A percentile compares a stretch with the other conserved stretches of the same genome.
Conservation (phyloP, 2,113 vertebrate genomes). For the Coptodon rendalli region DNA sequence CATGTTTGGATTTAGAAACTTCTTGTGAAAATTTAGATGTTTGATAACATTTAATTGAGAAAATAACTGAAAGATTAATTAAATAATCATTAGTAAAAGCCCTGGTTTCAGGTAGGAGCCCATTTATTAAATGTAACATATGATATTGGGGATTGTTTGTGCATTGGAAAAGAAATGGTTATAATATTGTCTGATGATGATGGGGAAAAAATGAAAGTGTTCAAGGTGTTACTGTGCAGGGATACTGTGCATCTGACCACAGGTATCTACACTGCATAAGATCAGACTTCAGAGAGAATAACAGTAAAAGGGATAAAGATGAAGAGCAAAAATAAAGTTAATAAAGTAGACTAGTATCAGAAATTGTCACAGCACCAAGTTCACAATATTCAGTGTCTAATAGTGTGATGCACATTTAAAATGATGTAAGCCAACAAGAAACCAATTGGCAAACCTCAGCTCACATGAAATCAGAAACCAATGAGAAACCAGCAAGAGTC, state of each 20-base stretch:
- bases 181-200: neutral
- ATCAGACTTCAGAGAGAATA: neutral
- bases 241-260: neutral
- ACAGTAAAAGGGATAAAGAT: neutral
- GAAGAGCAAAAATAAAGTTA: neutral
- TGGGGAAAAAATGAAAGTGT: neutral
- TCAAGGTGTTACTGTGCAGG: neutral
- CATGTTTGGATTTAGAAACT: neutral
- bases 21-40: neutral
- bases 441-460: constrained; percentile 4
- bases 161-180: neutral
- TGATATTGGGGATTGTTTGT: neutral
- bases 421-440: neutral
- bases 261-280: neutral
- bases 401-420: neutral
- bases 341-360: neutral
- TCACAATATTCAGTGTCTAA: neutral
- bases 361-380: neutral
- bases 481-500: neutral
- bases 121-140: neutral
- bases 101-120: neutral
- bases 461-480: neutral
- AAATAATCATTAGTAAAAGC: neutral
- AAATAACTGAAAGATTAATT: neutral
- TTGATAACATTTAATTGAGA: neutral